phyloP scores from a whole-genome alignment of 2,113 vertebrate genomes.

The Lathamus discolor region DNA sequence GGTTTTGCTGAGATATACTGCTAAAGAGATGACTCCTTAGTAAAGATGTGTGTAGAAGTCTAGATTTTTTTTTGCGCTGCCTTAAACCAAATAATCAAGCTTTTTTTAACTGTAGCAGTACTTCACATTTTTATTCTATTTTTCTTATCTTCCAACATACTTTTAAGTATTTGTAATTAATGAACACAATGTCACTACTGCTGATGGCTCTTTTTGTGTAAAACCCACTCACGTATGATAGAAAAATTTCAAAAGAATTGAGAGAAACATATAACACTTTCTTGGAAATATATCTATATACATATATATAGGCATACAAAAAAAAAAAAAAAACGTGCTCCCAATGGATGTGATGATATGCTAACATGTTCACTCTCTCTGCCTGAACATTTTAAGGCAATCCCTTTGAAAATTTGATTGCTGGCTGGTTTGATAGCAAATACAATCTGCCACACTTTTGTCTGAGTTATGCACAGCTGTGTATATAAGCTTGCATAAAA shows the following conservation, averaged over 20 bases:
- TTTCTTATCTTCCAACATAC: not conserved
- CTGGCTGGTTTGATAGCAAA: conserved; percentile 30
- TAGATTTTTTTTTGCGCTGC: not conserved
- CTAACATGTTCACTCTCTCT: not conserved
- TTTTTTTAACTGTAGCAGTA: not conserved
- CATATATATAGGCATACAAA: not conserved
- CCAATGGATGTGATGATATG: not conserved
- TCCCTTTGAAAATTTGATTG: conserved; percentile 16
- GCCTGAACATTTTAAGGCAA: not conserved
- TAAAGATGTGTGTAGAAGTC: not conserved
- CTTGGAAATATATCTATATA: not conserved
- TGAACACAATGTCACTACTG: not conserved
- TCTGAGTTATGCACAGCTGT: not conserved
- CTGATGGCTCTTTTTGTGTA: not conserved
- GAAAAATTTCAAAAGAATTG: not conserved
- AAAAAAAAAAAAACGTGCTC: not conserved
- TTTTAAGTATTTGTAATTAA: not conserved
- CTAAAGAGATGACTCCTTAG: not conserved
- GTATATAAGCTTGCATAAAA: not conserved
- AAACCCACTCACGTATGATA: not conserved
- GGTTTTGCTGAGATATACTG: not conserved
- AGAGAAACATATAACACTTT: not conserved
- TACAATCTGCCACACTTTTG: not conserved
- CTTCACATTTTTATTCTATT: not conserved
- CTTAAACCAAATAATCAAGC: not conserved